Base-by-base conservation (phyloP, 2,113 vertebrate species). In the Albula goreensis region DNA sequence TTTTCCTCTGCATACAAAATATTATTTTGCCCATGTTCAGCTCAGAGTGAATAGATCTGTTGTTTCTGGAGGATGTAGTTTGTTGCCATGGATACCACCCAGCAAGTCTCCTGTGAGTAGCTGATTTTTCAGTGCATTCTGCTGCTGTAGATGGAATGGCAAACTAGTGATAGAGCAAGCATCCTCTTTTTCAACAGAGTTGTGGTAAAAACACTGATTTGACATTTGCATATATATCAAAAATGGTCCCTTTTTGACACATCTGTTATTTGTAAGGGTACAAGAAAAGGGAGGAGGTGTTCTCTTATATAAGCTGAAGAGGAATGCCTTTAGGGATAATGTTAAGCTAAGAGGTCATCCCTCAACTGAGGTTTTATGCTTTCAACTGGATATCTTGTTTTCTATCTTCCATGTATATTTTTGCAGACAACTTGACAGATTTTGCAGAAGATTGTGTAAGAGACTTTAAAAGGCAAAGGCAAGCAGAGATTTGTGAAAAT, bases 31-130 rank as follows among this genome's bases (percentile, higher is more conserved):
- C 74, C 85, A 50, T 89, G 60, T 88, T 91, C 83, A 56, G 89
- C 80, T 51, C 52, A 57, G 51, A 52, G 70, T 86, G 78, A 77
- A 88, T 86, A 89, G 74, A 88, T 80, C 78, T 79, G 17, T 56
- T 88, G 83, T 90, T 90, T 91, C 85, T 84, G 82, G 81, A 85
- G 87, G 57, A 87, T 90, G 81, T 87, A 87, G 85, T 87, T 84
- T 86, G 91, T 92, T 92, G 85, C 90, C 89, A 92, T 92, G 90
- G 88, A 80, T 88, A 92, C 91, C 85, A 79, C 77, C 85, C 87
- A 89, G 82, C 85, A 87, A 88, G 87, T 89, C 74, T 86, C 82
- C 85, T 63, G 84, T 49, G 60, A 53, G 31, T 80, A 50, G 74
- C 56, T 79, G 57, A 82, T 87, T 86, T 87, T 83, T 87, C 85